phyloP scores from a whole-genome alignment of 2,113 vertebrate genomes.

The Notothenia coriiceps region DNA sequence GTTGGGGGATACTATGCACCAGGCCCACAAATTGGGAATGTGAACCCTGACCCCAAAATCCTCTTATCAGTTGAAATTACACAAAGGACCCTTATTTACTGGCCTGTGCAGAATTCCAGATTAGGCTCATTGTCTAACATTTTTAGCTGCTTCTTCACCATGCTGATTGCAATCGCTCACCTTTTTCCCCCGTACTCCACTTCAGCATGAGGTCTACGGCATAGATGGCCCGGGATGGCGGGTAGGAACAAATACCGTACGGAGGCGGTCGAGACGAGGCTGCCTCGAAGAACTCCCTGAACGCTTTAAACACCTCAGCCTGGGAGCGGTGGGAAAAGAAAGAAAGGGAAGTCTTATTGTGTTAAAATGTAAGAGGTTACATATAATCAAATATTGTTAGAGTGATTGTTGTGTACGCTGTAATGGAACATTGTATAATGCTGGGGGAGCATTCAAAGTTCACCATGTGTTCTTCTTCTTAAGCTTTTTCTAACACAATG shows the following conservation, averaged over 20 bases:
- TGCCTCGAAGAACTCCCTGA: slow-evolving; percentile 89
- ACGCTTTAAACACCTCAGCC: slow-evolving; percentile 88
- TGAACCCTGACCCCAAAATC: too few species aligned
- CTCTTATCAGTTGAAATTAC: too few species aligned
- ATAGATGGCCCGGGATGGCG: slow-evolving; percentile 92
- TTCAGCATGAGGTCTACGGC: slow-evolving; percentile 97
- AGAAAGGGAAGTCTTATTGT: background rate
- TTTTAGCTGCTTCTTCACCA: background rate
- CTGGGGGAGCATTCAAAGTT: too few species aligned
- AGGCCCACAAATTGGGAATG: too few species aligned
- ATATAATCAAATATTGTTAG: background rate
- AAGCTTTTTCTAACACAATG: too few species aligned
- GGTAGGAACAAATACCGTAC: slow-evolving; percentile 89
- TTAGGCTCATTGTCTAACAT: too few species aligned
- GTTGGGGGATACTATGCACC: too few species aligned
- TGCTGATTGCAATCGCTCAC: slow-evolving; percentile 76
- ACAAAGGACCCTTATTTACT: too few species aligned
- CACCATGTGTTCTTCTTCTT: too few species aligned
- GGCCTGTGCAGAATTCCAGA: too few species aligned
- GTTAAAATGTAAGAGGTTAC: background rate
- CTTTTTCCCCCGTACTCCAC: slow-evolving; percentile 86
- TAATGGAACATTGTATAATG: too few species aligned
- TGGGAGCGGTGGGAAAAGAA: slow-evolving; percentile 53
- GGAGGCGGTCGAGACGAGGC: slow-evolving; percentile 89
- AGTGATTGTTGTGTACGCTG: background rate